Conservation (phyloP, 2,113 vertebrate genomes). For the Hystrix cristata region DNA sequence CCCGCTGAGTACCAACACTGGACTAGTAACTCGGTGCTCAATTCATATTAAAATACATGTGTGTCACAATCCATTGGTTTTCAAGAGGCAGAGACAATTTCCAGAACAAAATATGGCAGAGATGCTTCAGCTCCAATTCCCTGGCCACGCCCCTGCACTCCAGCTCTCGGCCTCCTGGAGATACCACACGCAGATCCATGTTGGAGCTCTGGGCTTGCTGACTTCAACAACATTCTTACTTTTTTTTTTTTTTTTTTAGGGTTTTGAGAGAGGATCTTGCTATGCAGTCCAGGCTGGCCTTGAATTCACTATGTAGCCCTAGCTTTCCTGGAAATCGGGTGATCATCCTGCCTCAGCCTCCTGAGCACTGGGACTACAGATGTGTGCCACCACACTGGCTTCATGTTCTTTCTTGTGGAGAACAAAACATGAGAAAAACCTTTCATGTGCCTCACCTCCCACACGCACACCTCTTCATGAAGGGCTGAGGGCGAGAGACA, state of each 20-base stretch:
- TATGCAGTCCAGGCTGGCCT: too few species aligned
- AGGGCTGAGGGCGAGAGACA: constrained; percentile 51
- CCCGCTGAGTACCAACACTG: background rate
- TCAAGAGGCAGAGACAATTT: constrained; percentile 59
- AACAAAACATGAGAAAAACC: constrained; percentile 48
- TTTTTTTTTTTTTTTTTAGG: background rate
- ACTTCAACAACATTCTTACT: constrained; percentile 5
- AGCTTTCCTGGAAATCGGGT: too few species aligned
- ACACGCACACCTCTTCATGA: constrained; percentile 40
- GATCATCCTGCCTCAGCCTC: too few species aligned
- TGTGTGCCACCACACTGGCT: too few species aligned
- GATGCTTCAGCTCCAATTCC: constrained; percentile 14
- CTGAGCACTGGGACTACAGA: too few species aligned
- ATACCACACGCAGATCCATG: background rate
- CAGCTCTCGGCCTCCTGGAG: constrained; percentile 11
- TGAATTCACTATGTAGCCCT: too few species aligned
- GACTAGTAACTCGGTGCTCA: background rate
- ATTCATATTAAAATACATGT: constrained; percentile 49
- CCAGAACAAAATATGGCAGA: constrained; percentile 46
- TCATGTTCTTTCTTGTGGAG: background rate
- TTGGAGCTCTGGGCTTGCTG: background rate
- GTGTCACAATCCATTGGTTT: constrained; percentile 38
- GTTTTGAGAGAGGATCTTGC: too few species aligned
- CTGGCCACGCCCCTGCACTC: background rate
- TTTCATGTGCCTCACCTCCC: constrained; percentile 12